phyloP scores from a whole-genome alignment of 1,140 invertebrate species.

The Protaetia brevitarsis region DNA sequence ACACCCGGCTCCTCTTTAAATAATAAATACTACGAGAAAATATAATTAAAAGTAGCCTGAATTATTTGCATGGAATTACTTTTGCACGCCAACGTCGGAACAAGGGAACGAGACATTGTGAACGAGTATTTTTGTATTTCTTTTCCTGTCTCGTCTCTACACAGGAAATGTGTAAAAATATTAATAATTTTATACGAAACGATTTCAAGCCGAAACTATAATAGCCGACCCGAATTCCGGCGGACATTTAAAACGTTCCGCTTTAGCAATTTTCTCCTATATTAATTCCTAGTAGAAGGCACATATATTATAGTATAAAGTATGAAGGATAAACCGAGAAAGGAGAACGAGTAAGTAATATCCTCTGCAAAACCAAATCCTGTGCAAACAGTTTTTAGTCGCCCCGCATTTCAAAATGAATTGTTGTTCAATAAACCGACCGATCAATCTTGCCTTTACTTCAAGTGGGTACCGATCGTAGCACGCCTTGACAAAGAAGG shows the following conservation, averaged over 20 bases:
- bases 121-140: not conserved
- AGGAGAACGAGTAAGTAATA: not conserved
- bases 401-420: constrained; percentile 8
- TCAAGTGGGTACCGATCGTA: not conserved
- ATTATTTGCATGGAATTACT: not conserved
- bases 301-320: not conserved
- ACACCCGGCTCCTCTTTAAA: not conserved
- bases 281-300: not conserved
- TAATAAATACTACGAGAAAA: constrained; percentile 7
- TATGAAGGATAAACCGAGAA: not conserved
- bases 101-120: not conserved
- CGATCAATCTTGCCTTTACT: constrained; percentile 11
- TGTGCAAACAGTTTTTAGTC: constrained; percentile 6
- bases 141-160: too few species aligned
- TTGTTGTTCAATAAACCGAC: constrained; percentile 12
- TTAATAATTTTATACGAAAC: too few species aligned
- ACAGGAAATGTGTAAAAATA: too few species aligned
- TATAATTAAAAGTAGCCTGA: not conserved
- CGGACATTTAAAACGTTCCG: not conserved
- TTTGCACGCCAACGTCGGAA: not conserved
- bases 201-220: not conserved
- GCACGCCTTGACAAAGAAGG: not conserved
- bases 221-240: not conserved
- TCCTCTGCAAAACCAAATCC: not conserved
- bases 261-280: not conserved